Percentiles rank a stretch among this genome's conserved stretches.
Evolutionary conservation across 2,797 vertebrate genomes (phyloP).

Genomic region (Pteronotus mesoamericanus): DNA sequence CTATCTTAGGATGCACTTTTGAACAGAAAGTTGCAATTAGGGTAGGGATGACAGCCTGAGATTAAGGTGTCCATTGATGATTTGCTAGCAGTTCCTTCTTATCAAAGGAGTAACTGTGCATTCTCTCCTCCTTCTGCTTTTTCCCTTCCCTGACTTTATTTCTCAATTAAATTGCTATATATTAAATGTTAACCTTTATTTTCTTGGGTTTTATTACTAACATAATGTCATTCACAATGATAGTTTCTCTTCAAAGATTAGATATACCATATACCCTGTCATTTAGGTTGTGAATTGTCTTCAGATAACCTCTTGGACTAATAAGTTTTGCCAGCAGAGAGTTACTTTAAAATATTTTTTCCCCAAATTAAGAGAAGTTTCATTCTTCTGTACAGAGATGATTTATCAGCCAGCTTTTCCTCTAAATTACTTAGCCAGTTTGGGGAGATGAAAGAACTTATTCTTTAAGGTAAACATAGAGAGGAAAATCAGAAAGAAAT

Average conservation of each 20-base stretch:
- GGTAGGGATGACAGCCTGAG: neutral
- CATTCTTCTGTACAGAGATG: conserved; percentile 31
- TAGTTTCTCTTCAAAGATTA: conserved; percentile 11
- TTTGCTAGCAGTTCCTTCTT: neutral
- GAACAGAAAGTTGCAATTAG: neutral
- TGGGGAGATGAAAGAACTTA: conserved; percentile 61
- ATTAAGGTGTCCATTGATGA: neutral
- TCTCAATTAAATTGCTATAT: neutral
- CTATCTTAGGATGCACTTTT: neutral
- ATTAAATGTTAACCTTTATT: neutral
- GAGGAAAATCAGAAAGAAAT: conserved; percentile 60
- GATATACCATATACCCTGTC: neutral
- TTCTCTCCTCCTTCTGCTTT: neutral
- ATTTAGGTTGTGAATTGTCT: conserved; percentile 13
- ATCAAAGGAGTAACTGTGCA: neutral
- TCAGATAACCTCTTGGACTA: neutral
- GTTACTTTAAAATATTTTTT: conserved; percentile 37
- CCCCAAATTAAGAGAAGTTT: conserved; percentile 48
- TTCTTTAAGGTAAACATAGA: conserved; percentile 62
- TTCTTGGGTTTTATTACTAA: neutral
- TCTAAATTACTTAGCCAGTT: conserved; percentile 66
- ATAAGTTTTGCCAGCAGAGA: neutral
- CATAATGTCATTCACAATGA: neutral
- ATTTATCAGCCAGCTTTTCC: conserved; percentile 45
- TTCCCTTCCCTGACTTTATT: neutral